Percentiles rank a stretch among this genome's conserved stretches.
phyloP scores from a whole-genome alignment of 2,888 invertebrate species.

The Leptinotarsa peninsularis region DNA sequence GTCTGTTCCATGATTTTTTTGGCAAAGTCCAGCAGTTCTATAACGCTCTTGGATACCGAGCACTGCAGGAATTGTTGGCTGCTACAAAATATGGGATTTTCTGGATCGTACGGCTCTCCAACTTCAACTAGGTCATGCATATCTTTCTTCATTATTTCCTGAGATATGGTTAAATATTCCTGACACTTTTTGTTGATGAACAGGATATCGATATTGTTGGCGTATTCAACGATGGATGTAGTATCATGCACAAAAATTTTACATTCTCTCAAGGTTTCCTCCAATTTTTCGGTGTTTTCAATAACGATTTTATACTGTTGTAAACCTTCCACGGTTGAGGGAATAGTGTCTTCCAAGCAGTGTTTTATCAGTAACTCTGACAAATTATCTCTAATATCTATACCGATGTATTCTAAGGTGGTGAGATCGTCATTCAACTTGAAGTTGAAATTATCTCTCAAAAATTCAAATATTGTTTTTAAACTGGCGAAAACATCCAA shows the following conservation, averaged over 20 bases:
- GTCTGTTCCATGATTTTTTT: conserved; percentile 77
- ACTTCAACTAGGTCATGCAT: conserved; percentile 77
- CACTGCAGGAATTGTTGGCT: conserved; percentile 69
- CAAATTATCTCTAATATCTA: conserved; percentile 71
- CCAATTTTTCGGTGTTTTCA: conserved; percentile 75
- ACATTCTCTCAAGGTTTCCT: conserved; percentile 71
- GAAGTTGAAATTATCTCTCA: conserved; percentile 71
- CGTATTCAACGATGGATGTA: conserved; percentile 75
- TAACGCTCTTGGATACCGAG: conserved; percentile 73
- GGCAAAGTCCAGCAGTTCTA: conserved; percentile 74
- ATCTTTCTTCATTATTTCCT: conserved; percentile 82
- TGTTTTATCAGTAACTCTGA: conserved; percentile 76
- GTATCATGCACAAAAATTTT: conserved; percentile 72
- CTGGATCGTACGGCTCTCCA: conserved; percentile 66
- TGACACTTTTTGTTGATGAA: conserved; percentile 83
- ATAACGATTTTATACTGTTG: conserved; percentile 75
- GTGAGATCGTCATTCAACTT: conserved; percentile 65
- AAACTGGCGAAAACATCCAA: conserved; percentile 71
- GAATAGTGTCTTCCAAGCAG: conserved; percentile 82
- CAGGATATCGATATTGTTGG: conserved; percentile 78
- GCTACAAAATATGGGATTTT: conserved; percentile 65
- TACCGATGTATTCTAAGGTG: conserved; percentile 71
- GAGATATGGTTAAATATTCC: conserved; percentile 76
- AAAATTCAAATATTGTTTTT: conserved; percentile 70
- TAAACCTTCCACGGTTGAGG: conserved; percentile 79